Percentiles rank a stretch among this genome's conserved stretches.
phyloP scores from a whole-genome alignment of 2,888 invertebrate genomes.

The Gortyna flavago region DNA sequence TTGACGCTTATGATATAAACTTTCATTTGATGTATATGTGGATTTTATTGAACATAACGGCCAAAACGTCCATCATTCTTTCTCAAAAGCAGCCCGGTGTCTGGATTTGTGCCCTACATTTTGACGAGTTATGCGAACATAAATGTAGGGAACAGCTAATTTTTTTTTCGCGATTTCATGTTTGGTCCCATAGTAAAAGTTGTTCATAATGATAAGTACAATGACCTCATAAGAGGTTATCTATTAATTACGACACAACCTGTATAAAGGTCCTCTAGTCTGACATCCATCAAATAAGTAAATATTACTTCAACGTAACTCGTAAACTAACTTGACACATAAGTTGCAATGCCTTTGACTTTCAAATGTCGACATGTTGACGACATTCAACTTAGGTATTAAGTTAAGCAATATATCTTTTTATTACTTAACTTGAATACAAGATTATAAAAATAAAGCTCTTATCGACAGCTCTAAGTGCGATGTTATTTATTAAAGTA shows the following conservation, averaged over 20 bases:
- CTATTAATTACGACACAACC: too few relatives aligned
- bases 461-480: conserved; percentile 5
- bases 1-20: too few relatives aligned
- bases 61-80: too few relatives aligned
- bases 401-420: conserved; percentile 20
- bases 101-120: background rate
- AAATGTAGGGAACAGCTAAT: too few relatives aligned
- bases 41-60: too few relatives aligned
- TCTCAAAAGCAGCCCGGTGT: background rate
- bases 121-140: too few relatives aligned
- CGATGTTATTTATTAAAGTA: conserved; percentile 38
- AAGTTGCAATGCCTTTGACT: conserved; percentile 39
- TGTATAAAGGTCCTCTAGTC: background rate
- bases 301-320: conserved; percentile 18
- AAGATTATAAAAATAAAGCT: conserved; percentile 23
- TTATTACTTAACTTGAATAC: conserved; percentile 22
- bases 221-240: too few relatives aligned
- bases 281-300: conserved; percentile 21
- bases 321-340: conserved; percentile 39
- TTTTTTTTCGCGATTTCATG: too few relatives aligned
- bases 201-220: too few relatives aligned
- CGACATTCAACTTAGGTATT: conserved; percentile 26
- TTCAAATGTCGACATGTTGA: conserved; percentile 29
- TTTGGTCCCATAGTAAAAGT: too few relatives aligned
- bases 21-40: too few relatives aligned